Conservation (phyloP, 2,888 invertebrate genomes). For the Blastobasis lacticolella region DNA sequence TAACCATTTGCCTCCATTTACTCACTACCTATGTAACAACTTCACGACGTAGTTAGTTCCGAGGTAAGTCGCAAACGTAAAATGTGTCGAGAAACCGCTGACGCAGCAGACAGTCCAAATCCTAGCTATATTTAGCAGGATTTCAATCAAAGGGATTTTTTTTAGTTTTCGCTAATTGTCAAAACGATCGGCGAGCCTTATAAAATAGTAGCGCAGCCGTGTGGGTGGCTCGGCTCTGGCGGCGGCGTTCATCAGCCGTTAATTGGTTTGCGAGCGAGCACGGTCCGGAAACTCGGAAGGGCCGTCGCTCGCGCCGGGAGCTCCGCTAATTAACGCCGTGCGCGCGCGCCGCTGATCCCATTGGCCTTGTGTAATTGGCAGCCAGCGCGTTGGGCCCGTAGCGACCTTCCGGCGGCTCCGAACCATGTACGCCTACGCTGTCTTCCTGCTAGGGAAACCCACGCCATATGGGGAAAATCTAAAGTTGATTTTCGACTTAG, state of each 20-base stretch:
- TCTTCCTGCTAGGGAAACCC: neutral
- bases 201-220: slow-evolving; percentile 41
- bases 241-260: slow-evolving; percentile 54
- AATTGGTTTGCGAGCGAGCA: slow-evolving; percentile 58
- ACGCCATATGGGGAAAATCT: slow-evolving; percentile 6
- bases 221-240: slow-evolving; percentile 41
- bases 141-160: slow-evolving; percentile 28
- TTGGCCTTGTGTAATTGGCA: slow-evolving; percentile 43
- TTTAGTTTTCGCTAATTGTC: slow-evolving; percentile 48
- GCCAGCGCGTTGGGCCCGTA: slow-evolving; percentile 23
- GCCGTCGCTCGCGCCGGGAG: slow-evolving; percentile 35
- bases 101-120: no score
- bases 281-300: slow-evolving; percentile 31
- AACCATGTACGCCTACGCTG: no score
- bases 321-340: slow-evolving; percentile 57
- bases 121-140: no score
- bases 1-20: no score
- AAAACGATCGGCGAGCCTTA: slow-evolving; percentile 39
- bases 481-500: neutral
- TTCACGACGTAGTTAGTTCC: no score
- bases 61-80: no score
- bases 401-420: no score
- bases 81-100: no score
- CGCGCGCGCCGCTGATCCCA: slow-evolving; percentile 26
- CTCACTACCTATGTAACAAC: no score